A percentile compares a stretch with the other conserved stretches of the same genome.
These are phyloP conservation scores for Saguinus imperator DNA, from an alignment of 2,113 vertebrate species.

Conservation along the genomic window DNA sequence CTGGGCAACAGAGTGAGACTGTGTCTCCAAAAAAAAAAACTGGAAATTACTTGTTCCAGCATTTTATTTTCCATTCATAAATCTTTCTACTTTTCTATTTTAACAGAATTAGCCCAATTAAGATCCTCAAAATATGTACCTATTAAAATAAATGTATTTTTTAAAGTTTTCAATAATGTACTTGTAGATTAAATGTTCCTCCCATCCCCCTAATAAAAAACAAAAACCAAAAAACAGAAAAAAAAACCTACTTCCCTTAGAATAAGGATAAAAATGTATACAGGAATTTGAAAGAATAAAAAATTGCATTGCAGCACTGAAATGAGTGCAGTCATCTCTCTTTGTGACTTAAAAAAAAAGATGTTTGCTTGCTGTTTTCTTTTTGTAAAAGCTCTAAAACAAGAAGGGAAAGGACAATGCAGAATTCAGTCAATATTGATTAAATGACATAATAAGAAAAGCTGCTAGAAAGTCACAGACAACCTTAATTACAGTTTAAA, in stretches of 20 bases:
- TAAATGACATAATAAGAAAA: neutral
- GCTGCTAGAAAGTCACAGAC: constrained; percentile 44
- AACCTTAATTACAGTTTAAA: neutral
- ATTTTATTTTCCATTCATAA: constrained; percentile 10
- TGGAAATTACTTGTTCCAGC: neutral
- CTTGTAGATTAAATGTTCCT: neutral
- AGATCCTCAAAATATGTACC: neutral
- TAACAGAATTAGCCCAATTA: constrained; percentile 23
- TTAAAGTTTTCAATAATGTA: neutral
- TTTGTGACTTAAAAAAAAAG: neutral
- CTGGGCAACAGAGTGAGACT: no score
- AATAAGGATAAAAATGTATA: neutral
- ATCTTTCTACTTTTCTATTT: constrained; percentile 28
- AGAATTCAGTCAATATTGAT: neutral
- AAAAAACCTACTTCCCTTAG: neutral
- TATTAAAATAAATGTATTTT: neutral
- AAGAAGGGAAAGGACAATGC: neutral
- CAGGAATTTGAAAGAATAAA: constrained; percentile 5
- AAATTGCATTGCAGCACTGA: neutral
- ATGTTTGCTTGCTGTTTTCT: neutral
- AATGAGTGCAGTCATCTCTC: constrained; percentile 6
- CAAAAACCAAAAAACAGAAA: neutral
- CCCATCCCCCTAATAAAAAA: no score
- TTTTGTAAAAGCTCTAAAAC: constrained; percentile 50
- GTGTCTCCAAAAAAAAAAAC: no score